These are phyloP conservation scores for Tipula confusa DNA, from an alignment of 2,888 invertebrate genomes.

Conservation along the genomic window DNA sequence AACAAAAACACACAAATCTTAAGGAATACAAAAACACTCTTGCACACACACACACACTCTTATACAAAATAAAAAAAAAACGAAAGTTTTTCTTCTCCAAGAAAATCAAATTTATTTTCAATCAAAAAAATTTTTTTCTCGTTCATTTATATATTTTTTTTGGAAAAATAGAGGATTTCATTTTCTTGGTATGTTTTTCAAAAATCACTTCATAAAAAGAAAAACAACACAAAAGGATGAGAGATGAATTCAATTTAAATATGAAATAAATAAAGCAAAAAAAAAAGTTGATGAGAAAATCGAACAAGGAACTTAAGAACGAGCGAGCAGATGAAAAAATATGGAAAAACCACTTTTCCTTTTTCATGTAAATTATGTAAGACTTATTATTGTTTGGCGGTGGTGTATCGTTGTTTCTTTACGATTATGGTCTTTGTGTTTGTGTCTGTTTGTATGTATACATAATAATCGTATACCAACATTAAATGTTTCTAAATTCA, in stretches of 20 bases:
- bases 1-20: constrained; percentile 25
- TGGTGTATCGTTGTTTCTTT: neutral
- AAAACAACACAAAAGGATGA: neutral
- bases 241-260: constrained; percentile 1
- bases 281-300: neutral
- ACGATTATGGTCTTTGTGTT: constrained; percentile 21
- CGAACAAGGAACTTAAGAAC: neutral
- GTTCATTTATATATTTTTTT: neutral
- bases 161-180: neutral
- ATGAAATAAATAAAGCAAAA: constrained; percentile 25
- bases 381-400: neutral
- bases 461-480: too few relatives aligned
- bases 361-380: neutral
- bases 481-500: neutral
- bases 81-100: constrained; percentile 7
- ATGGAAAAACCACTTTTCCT: constrained; percentile 17
- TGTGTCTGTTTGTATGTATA: neutral
- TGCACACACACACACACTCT: too few relatives aligned
- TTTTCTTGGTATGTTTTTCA: neutral
- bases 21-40: neutral
- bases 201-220: constrained; percentile 13
- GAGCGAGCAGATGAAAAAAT: neutral
- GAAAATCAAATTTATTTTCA: constrained; percentile 9
- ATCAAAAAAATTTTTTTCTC: neutral
- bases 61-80: neutral